Evolutionary conservation across 2,888 invertebrate species (phyloP).

Genomic region (Selenia dentaria): DNA sequence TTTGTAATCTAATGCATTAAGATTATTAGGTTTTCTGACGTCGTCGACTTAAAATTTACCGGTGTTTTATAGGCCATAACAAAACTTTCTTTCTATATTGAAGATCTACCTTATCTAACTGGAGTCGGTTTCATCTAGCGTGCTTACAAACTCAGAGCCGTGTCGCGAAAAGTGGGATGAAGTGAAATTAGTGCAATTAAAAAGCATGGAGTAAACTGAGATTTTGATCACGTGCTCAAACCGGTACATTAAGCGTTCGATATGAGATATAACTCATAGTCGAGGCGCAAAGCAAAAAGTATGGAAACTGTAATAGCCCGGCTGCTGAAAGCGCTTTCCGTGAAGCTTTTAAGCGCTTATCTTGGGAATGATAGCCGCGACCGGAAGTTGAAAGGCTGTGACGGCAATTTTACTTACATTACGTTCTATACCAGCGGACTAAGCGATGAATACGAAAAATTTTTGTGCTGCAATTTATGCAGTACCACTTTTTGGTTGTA

Average conservation of each 20-base stretch:
- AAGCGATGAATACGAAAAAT: constrained; percentile 49
- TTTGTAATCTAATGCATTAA: constrained; percentile 77
- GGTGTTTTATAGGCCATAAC: constrained; percentile 40
- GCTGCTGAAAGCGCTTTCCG: constrained; percentile 77
- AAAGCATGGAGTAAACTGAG: constrained; percentile 27
- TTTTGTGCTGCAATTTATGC: constrained; percentile 50
- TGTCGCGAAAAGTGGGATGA: constrained; percentile 8
- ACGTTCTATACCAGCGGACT: constrained; percentile 61
- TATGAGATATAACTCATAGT: constrained; percentile 54
- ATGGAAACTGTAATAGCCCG: constrained; percentile 68
- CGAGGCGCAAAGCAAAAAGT: constrained; percentile 64
- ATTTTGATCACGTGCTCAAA: constrained; percentile 47
- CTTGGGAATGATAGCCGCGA: constrained; percentile 81
- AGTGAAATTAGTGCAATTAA: constrained; percentile 36
- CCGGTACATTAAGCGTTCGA: constrained; percentile 45
- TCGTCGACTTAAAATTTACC: constrained; percentile 61
- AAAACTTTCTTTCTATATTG: constrained; percentile 17
- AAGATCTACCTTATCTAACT: constrained; percentile 14
- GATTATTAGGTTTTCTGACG: constrained; percentile 71
- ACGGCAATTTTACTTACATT: constrained; percentile 84
- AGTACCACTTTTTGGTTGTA: constrained; percentile 24
- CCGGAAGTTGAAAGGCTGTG: constrained; percentile 80
- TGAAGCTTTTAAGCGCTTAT: constrained; percentile 84
- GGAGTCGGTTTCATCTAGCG: constrained; percentile 9
- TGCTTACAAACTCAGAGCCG: constrained; percentile 3